Base-by-base conservation (phyloP, 2,888 invertebrate genomes). In the Scaptomyza parva region DNA sequence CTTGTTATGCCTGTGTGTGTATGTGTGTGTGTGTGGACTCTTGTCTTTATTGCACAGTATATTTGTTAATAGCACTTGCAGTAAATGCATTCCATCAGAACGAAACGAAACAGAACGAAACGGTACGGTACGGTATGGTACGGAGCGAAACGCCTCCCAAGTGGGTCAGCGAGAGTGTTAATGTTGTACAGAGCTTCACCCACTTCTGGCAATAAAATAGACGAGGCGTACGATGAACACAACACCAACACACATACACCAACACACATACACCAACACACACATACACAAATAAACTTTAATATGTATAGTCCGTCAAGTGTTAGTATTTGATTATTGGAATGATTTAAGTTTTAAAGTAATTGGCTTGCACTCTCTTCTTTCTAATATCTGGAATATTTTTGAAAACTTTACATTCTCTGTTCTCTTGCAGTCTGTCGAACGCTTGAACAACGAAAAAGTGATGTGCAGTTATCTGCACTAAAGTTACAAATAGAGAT, bases 11-110 rank as follows among this genome's bases (percentile, higher is more conserved):
- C 22, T 9, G n/a, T 41, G 41, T 39, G 39, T 39, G 17, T n/a
- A n/a, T n/a, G n/a, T 9, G n/a, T 41, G 41, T 9, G n/a, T 41
- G 41, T 39, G 39, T 39, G 17, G 48, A 30, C 26, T 53, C 28
- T 43, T 60, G 66, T 63, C 53, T 78, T 78, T 70, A 67, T 70
- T 37, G 67, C 67, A 43, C 61, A 55, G 60, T 76, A 71, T 78
- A 71, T 78, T 78, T 62, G 79, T 78, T 78, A 78, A 78, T 76
- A 78, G 58, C 75, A 78, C 70, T 78, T 75, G 78, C 78, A 74
- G 69, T 75, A 55, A 75, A 60, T 75, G 78, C 75, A 76, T 70
- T 78, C 55, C 65, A 22, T 33, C 35, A 35, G 45, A 18, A 28
- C 30, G 28, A 28, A 28, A 30, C 44, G 44, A 26, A 26, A 17